Base-by-base conservation (phyloP, 2,113 vertebrate species). In the Heterocephalus glaber region DNA sequence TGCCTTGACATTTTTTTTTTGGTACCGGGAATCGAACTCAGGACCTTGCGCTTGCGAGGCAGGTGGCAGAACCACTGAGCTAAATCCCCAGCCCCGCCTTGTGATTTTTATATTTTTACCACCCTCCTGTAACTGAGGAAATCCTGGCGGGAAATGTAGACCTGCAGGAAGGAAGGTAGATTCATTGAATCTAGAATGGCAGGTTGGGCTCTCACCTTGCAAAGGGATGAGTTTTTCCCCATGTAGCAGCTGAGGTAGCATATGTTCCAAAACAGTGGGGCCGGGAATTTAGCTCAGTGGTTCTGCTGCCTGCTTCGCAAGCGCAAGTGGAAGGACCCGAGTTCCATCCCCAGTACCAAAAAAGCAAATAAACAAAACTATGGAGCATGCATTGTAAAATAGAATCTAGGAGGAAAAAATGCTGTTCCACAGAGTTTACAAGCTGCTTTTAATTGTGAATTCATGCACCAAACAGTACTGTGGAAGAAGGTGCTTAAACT, bases 261-360 rank as follows among this genome's bases (percentile, higher is more conserved):
- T 63, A 54, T 90, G 72, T 82, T 94, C 82, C 26, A 41, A 94
- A n/a, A n/a, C n/a, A n/a, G n/a, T n/a, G n/a, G n/a, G n/a, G n/a
- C n/a, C n/a, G n/a, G n/a, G n/a, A n/a, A n/a, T n/a, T n/a, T n/a
- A n/a, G n/a, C n/a, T n/a, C n/a, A n/a, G n/a, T n/a, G n/a, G n/a
- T n/a, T n/a, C n/a, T n/a, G n/a, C n/a, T n/a, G n/a, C n/a, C n/a
- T n/a, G n/a, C n/a, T n/a, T n/a, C n/a, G n/a, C n/a, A n/a, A n/a
- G n/a, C n/a, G n/a, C n/a, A n/a, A n/a, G n/a, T n/a, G n/a, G n/a
- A n/a, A n/a, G n/a, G n/a, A n/a, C n/a, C n/a, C n/a, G n/a, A n/a
- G n/a, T n/a, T n/a, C n/a, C n/a, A n/a, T n/a, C n/a, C n/a, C n/a
- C n/a, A n/a, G n/a, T n/a, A n/a, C n/a, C n/a, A n/a, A n/a, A n/a